phyloP scores from a whole-genome alignment of 23 tunicate genomes.

The Halocynthia aurantium region DNA sequence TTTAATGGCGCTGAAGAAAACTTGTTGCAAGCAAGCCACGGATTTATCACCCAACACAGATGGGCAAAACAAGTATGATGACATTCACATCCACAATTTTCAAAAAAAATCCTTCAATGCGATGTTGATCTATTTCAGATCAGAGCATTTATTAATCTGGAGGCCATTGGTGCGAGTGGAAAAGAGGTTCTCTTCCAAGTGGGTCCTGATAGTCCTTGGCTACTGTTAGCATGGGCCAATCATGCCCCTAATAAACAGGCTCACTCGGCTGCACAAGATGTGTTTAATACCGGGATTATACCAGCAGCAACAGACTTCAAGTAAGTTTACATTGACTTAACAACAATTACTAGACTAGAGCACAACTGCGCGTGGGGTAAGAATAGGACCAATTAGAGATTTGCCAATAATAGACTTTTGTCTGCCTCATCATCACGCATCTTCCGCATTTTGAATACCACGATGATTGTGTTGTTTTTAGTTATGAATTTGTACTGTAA shows the following conservation, averaged over 20 bases:
- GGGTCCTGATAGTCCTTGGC: slow-evolving; percentile 84
- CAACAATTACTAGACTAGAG: too few species aligned
- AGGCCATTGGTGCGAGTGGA: slow-evolving; percentile 97
- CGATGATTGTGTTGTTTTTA: too few species aligned
- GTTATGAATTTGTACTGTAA: background rate
- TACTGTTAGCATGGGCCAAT: slow-evolving; percentile 60
- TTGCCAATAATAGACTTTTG: too few species aligned
- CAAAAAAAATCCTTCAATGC: too few species aligned
- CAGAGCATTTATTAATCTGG: slow-evolving; percentile 85
- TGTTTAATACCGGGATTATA: slow-evolving; percentile 75
- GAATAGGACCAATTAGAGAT: too few species aligned
- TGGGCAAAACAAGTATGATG: slow-evolving; percentile 62
- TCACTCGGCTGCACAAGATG: slow-evolving; percentile 58
- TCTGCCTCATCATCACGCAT: too few species aligned
- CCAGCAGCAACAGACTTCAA: slow-evolving; percentile 90
- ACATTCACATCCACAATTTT: too few species aligned
- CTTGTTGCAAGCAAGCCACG: slow-evolving; percentile 80
- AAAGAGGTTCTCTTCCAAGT: slow-evolving; percentile 87
- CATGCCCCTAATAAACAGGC: slow-evolving; percentile 82
- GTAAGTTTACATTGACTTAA: slow-evolving; percentile 5
- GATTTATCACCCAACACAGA: slow-evolving; percentile 67
- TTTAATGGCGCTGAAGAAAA: slow-evolving; percentile 96
- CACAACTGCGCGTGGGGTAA: too few species aligned
- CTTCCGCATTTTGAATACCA: too few species aligned
- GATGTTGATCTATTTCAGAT: slow-evolving; percentile 31